phyloP scores from a whole-genome alignment of 1,140 invertebrate genomes.

The Macrocentrus cingulum region DNA sequence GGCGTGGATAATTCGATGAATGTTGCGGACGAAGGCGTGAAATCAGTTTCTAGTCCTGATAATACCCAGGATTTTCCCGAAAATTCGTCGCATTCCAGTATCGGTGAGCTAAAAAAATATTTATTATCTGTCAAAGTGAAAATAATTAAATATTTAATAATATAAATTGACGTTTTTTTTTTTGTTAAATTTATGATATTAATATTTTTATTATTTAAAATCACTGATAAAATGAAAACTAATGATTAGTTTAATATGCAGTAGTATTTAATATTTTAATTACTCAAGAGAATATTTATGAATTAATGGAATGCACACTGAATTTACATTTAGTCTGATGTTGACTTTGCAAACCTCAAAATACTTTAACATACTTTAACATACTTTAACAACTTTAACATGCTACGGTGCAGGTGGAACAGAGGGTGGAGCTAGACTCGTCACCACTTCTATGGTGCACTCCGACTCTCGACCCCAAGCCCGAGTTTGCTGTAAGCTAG shows the following conservation, averaged over 20 bases:
- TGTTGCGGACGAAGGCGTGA: slow-evolving; percentile 19
- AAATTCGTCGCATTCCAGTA: slow-evolving; percentile 46
- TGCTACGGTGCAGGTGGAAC: slow-evolving; percentile 53
- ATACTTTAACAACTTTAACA: background rate
- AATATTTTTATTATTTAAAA: no score
- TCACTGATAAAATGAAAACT: no score
- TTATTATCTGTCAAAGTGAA: background rate
- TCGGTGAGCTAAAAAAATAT: slow-evolving; percentile 42
- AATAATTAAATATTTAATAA: no score
- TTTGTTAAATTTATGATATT: no score
- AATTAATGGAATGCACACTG: no score
- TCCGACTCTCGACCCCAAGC: slow-evolving; percentile 50
- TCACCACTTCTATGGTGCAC: slow-evolving; percentile 52
- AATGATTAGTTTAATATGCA: no score
- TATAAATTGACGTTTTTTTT: no score
- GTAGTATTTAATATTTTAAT: no score
- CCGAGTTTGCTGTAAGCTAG: slow-evolving; percentile 55
- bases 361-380: no score
- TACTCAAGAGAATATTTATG: no score
- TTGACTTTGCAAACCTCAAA: no score
- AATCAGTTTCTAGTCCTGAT: background rate
- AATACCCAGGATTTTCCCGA: slow-evolving; percentile 25
- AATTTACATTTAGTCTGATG: no score
- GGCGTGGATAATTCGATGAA: slow-evolving; percentile 29
- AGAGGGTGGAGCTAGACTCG: slow-evolving; percentile 49